A percentile compares a stretch with the other conserved stretches of the same genome.
These are phyloP conservation scores for Pteropus rufus DNA, from an alignment of 2,797 vertebrate species.

Conservation along the genomic window DNA sequence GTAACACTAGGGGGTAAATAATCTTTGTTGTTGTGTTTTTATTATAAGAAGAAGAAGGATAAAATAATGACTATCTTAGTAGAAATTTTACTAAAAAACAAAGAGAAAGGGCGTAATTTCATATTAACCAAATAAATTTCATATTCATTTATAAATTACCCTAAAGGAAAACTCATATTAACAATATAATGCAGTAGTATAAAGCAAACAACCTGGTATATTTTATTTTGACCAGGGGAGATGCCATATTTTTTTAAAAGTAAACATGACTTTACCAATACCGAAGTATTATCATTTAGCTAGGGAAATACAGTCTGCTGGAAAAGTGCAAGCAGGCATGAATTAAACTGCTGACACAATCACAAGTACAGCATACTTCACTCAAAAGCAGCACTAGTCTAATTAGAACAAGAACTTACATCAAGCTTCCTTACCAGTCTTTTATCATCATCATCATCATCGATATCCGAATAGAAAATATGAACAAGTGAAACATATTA, in stretches of 20 bases:
- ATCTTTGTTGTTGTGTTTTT: neutral
- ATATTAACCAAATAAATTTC: neutral
- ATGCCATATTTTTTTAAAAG: neutral
- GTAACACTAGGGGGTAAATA: neutral
- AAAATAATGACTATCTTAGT: neutral
- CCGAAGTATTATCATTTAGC: neutral
- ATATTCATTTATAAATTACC: neutral
- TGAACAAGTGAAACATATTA: constrained; percentile 22
- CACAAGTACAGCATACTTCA: constrained; percentile 35
- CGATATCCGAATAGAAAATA: constrained; percentile 54
- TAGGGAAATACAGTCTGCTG: neutral
- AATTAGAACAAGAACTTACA: constrained; percentile 67
- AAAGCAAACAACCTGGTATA: neutral
- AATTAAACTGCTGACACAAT: constrained; percentile 71
- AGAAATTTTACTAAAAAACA: constrained; percentile 13
- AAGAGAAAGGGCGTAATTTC: neutral
- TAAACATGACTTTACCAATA: neutral
- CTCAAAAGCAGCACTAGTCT: constrained; percentile 33
- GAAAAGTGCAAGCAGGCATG: neutral
- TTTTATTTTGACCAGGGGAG: neutral
- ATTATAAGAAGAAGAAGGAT: neutral
- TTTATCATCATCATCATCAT: constrained; percentile 67
- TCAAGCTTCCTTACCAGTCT: constrained; percentile 64
- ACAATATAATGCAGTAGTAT: neutral
- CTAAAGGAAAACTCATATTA: neutral